phyloP scores from a whole-genome alignment of 2,113 vertebrate genomes.

The Corythaixoides concolor region DNA sequence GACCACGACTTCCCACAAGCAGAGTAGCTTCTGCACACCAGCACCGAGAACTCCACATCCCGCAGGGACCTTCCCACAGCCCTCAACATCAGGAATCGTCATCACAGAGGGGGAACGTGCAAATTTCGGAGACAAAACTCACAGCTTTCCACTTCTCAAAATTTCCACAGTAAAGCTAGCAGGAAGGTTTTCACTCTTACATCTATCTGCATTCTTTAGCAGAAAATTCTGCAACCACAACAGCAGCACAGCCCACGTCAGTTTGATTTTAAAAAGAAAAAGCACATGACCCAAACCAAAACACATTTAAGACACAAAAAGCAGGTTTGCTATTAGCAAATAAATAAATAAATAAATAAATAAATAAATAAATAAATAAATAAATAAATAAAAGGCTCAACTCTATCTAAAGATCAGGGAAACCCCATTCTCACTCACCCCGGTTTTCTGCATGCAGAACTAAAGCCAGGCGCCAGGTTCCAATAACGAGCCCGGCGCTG shows the following conservation, averaged over 20 bases:
- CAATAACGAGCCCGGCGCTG: neutral
- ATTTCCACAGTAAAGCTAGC: neutral
- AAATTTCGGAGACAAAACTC: neutral
- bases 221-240: slow-evolving; percentile 45
- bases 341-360: slow-evolving; percentile 57
- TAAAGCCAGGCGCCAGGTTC: slow-evolving; percentile 6
- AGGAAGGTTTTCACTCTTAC: slow-evolving; percentile 29
- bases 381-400: neutral
- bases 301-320: slow-evolving; percentile 41
- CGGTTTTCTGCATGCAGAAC: slow-evolving; percentile 1
- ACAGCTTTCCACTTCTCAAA: neutral
- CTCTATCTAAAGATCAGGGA: neutral
- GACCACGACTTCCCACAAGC: neutral
- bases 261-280: slow-evolving; percentile 51
- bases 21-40: neutral
- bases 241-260: slow-evolving; percentile 18
- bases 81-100: neutral
- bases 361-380: slow-evolving; percentile 68
- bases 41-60: neutral
- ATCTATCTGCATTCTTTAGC: slow-evolving; percentile 43
- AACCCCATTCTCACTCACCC: slow-evolving; percentile 51
- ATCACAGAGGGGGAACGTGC: neutral
- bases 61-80: neutral
- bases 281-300: slow-evolving; percentile 19
- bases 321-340: slow-evolving; percentile 43